Percentiles rank a stretch among this genome's conserved stretches.
Evolutionary conservation across 2,113 vertebrate genomes (phyloP).

Genomic region (Myotis davidii): DNA sequence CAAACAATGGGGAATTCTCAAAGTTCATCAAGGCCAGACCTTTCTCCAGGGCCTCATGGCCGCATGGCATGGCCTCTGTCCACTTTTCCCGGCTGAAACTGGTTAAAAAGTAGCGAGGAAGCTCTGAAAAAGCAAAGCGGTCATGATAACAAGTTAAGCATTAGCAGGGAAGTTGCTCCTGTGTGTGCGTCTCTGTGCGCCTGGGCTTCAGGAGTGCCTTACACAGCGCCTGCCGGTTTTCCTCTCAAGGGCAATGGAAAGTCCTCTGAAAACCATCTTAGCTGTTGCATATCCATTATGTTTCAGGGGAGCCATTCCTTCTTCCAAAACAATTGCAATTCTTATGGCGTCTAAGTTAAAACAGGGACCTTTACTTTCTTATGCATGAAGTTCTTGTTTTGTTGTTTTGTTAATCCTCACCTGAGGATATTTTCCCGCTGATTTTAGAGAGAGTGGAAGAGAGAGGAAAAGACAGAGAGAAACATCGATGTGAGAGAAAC

Average conservation of each 20-base stretch:
- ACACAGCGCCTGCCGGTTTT: neutral
- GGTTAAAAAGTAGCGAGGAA: constrained; percentile 77
- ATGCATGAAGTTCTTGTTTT: constrained; percentile 35
- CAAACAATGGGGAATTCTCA: constrained; percentile 32
- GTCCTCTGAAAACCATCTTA: neutral
- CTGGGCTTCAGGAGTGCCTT: neutral
- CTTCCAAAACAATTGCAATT: constrained; percentile 56
- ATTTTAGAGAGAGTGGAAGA: too few species aligned
- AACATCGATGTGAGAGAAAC: too few species aligned
- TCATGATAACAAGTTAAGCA: constrained; percentile 65
- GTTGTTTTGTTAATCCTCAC: neutral
- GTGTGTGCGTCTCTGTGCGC: neutral
- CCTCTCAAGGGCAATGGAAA: constrained; percentile 24
- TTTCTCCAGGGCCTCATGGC: neutral
- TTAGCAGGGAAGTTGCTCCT: constrained; percentile 60
- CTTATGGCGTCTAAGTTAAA: constrained; percentile 63
- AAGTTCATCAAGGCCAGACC: neutral
- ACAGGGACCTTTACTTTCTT: constrained; percentile 64
- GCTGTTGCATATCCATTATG: neutral
- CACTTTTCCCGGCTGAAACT: constrained; percentile 47
- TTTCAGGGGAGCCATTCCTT: neutral
- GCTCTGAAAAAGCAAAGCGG: constrained; percentile 58
- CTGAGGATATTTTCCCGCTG: too few species aligned
- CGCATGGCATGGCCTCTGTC: neutral
- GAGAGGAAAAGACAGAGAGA: too few species aligned